Evolutionary conservation across 2,797 vertebrate genomes (phyloP).

Genomic region (Spondyliosoma cantharus): DNA sequence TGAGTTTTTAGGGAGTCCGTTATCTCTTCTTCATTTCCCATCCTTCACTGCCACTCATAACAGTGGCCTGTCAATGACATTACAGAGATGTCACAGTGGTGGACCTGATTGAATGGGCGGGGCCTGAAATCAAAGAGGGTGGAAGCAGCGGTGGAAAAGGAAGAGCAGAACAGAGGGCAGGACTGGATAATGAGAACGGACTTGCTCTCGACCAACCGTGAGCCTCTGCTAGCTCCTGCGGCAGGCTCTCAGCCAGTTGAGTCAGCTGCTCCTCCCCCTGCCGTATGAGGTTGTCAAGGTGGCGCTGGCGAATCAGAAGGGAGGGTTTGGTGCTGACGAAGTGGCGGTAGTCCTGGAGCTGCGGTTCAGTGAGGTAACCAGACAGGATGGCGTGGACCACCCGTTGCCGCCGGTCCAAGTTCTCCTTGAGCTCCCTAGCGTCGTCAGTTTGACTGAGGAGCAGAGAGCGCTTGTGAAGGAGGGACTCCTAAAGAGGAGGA

Average conservation of each 20-base stretch:
- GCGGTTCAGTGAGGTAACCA: constrained; percentile 84
- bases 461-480: constrained; percentile 89
- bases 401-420: constrained; percentile 91
- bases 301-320: constrained; percentile 91
- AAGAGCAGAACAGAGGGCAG: constrained; percentile 20
- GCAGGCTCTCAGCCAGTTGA: constrained; percentile 88
- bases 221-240: constrained; percentile 67
- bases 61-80: constrained; percentile 49
- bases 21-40: constrained; percentile 1
- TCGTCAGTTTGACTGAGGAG: constrained; percentile 94
- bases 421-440: constrained; percentile 95
- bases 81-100: constrained; percentile 86
- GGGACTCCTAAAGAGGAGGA: constrained; percentile 83
- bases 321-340: constrained; percentile 92
- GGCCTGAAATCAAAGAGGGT: constrained; percentile 8
- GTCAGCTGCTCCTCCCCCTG: constrained; percentile 91
- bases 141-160: constrained; percentile 13
- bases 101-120: constrained; percentile 60
- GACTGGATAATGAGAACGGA: neutral
- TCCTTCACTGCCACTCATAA: constrained; percentile 9
- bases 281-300: constrained; percentile 93
- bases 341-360: constrained; percentile 90
- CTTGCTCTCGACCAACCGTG: constrained; percentile 14
- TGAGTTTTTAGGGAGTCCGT: constrained; percentile 3
- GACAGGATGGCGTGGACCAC: constrained; percentile 91